Evolutionary conservation across 2,888 invertebrate genomes (phyloP).

Genomic region (Chrysolina haemoptera): DNA sequence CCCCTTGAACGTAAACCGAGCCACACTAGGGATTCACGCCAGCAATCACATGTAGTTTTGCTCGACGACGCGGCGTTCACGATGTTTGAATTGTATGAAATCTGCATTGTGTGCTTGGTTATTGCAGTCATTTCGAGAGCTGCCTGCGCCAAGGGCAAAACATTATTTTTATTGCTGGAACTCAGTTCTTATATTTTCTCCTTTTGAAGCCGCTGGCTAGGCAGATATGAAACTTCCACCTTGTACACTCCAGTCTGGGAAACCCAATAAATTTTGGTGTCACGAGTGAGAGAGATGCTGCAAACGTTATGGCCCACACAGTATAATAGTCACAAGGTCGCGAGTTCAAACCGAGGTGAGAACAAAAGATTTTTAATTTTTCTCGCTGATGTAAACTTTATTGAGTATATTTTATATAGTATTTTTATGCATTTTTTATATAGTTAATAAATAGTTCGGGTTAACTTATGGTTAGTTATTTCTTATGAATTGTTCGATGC

Average conservation of each 20-base stretch:
- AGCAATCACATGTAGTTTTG: conserved; percentile 14
- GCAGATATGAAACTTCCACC: not conserved
- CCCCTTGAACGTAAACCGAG: not conserved
- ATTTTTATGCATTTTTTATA: too few relatives aligned
- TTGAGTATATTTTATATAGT: too few relatives aligned
- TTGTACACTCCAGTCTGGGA: not conserved
- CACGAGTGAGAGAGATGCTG: not conserved
- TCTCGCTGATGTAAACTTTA: too few relatives aligned
- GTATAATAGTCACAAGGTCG: too few relatives aligned
- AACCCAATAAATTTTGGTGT: conserved; percentile 3
- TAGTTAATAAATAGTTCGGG: too few relatives aligned
- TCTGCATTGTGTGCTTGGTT: conserved; percentile 18
- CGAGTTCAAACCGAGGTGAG: too few relatives aligned
- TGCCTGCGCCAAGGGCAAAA: conserved; percentile 7
- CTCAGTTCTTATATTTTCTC: conserved; percentile 15
- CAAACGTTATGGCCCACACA: too few relatives aligned
- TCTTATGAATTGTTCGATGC: too few relatives aligned
- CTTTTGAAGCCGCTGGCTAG: not conserved
- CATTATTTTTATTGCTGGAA: conserved; percentile 1
- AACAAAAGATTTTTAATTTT: too few relatives aligned
- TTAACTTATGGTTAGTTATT: too few relatives aligned
- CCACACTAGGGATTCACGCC: conserved; percentile 5
- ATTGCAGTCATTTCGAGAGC: conserved; percentile 11
- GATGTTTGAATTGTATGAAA: conserved; percentile 20
- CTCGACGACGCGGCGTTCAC: not conserved